Evolutionary conservation across 2,797 vertebrate species (phyloP), one percentile per base, ranked within the genome.

Genomic region (Dicrostonyx torquatus): DNA sequence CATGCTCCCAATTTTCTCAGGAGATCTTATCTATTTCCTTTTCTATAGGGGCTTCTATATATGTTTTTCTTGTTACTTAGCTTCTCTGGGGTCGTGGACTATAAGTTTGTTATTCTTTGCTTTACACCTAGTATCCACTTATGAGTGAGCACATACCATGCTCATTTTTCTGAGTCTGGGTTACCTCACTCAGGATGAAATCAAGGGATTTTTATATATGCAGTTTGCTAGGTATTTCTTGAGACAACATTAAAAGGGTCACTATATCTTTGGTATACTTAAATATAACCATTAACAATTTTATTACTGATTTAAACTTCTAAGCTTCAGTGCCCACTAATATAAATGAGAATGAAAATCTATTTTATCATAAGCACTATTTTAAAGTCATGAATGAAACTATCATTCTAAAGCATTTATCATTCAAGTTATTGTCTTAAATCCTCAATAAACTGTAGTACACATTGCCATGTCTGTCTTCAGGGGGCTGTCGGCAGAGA

Each of bases 281-380:
- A 40, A 24, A 29, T 85, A 91, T 89, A 58, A 89, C 37, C 20
- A 60, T 45, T 72, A 82, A 87, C 31, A 43, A 70, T 48, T 83
- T 86, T 40, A 17, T 76, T 14, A 87, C 68, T 0, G 79, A 26
- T 50, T n/a, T 94, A 60, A 93, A 76, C 0, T 70, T 48, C n/a
- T 64, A 34, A 70, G 37, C 5, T 34, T 90, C 26, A 24, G 1
- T 29, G 2, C 62, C 53, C 10, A 45, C 48, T n/a, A 79, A 40
- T 2, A 64, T 22, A 29, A 95, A 94, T 93, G 29, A 58, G 37
- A 93, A n/a, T 58, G 34, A 70, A 89, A 88, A n/a, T 80, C 31
- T 75, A 83, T 60, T 20, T 13, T 79, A 62, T 77, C 26, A 84
- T 10, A 62, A 34, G 68, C 1, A 31, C 62, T 68, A 50, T 48